These are phyloP conservation scores for Clusia tigrina DNA, from an alignment of 2,888 invertebrate species.

Conservation along the genomic window DNA sequence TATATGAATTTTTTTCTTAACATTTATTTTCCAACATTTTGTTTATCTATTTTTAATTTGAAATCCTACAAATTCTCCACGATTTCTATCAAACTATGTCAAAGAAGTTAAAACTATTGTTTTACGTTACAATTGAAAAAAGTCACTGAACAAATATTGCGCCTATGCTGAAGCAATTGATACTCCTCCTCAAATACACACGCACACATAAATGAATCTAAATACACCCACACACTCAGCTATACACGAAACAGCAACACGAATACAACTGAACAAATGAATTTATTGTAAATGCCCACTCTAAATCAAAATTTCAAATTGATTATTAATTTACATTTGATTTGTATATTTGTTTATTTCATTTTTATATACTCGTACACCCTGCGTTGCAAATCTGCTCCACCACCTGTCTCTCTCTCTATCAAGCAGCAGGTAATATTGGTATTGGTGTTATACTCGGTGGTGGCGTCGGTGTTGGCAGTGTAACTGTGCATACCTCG, in stretches of 20 bases:
- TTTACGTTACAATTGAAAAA: constrained; percentile 1
- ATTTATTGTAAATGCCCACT: too few relatives aligned
- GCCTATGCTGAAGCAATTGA: too few relatives aligned
- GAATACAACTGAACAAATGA: too few relatives aligned
- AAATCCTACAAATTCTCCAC: constrained; percentile 47
- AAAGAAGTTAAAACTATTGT: not conserved
- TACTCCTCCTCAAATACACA: constrained; percentile 8
- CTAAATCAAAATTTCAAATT: too few relatives aligned
- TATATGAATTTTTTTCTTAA: constrained; percentile 37
- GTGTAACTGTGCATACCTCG: too few relatives aligned
- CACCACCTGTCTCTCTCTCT: not conserved
- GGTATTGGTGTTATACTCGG: constrained; percentile 41
- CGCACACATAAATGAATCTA: not conserved
- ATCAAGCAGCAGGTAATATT: constrained; percentile 56
- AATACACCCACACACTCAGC: not conserved
- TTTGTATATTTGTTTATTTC: too few relatives aligned
- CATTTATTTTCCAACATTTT: constrained; percentile 41
- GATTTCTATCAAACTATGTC: constrained; percentile 33
- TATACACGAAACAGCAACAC: not conserved
- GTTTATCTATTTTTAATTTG: constrained; percentile 34
- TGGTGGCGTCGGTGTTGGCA: constrained; percentile 51
- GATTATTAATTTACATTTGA: too few relatives aligned
- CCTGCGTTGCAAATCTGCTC: not conserved
- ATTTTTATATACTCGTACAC: too few relatives aligned
- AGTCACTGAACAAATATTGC: too few relatives aligned